Evolutionary conservation across 2,797 vertebrate species (phyloP), one percentile per base, ranked within the genome.

Genomic region (Eremophila alpestris): DNA sequence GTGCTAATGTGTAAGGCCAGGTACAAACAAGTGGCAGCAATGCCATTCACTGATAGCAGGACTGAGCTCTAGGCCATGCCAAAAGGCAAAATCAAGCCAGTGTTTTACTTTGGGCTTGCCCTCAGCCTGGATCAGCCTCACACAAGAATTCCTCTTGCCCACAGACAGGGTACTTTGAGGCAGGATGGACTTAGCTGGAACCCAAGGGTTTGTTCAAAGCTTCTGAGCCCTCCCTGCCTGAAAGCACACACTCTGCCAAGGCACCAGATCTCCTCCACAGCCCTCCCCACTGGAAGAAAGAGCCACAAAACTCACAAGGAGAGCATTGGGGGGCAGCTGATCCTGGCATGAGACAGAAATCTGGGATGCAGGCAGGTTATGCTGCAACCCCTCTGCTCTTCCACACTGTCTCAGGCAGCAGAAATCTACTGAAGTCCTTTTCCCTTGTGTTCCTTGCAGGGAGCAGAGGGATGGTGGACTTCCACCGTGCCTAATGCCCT

Each of bases 141-240:
- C 17, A 30, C 3, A 2, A 0, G 0, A 68, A 58, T 49, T 78
- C 29, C 32, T 82, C 41, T 83, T 1, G 0, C 77, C 13, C 3
- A 21, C 0, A 0, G 40, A 48, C 19, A 46, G 14, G 24, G 45
- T 60, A 65, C 41, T 70, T 75, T 88, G 45, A 54, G 58, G 56
- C 54, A 60, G 32, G 29, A 64, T 21, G 40, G 64, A 45, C 46
- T 70, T 32, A 55, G 21, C 41, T 71, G 69, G 45, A 73, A 21
- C 16, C 11, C 32, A 56, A 75, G 32, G 34, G n/a, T 51, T 89
- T 79, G 19, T 58, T 83, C 26, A 29, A 36, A 43, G 45, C 40
- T n/a, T 70, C 18, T 49, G 49, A 54, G 75, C 63, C 70, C 45
- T 78, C 49, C 54, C 10, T 78, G 62, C 52, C 15, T 41, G 74